Evolutionary conservation across 2,888 invertebrate species (phyloP), one percentile per base, ranked within the genome.

Genomic region (Dendrolimus houi): DNA sequence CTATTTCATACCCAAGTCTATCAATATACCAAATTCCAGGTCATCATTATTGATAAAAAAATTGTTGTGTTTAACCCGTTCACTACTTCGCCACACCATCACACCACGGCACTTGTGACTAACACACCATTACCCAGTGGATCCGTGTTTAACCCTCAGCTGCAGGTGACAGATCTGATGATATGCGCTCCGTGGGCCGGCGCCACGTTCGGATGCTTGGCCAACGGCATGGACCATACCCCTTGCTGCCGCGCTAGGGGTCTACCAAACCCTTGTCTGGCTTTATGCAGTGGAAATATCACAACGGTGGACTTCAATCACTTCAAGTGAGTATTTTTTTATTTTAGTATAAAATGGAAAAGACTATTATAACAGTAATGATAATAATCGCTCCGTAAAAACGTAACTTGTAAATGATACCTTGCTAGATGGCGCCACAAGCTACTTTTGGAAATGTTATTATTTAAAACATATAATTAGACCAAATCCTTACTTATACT

Each of bases 121-220:
- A 89, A 88, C 81, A 73, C 76, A 77, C 77, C 67, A 77, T 80
- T 79, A 83, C 72, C 80, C 74, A 68, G 67, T 59, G 61, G 74
- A 67, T 59, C 73, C 68, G 60, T 65, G 61, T 78, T 69, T 85
- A 88, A 85, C 72, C 71, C 65, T 72, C 78, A 89, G 89, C 88
- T 93, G 67, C 92, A 94, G 87, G 93, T 95, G 63, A 95, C 96
- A 54, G 96, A 96, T 78, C 90, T 96, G 75, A 96, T 97, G 95
- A 96, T 96, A 53, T 97, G 96, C 81, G 96, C 96, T 0, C 96
- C 96, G 0, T 96, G 96, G 96, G 95, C 96, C 0, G 93, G 94
- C 6, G 93, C 94, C 41, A 95, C 96, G 1, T 96, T 96, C 77
- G 93, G 93, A 9, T 96, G 96, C 71, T 87, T 96, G 59, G 94